Percentiles rank a stretch among this genome's conserved stretches.
phyloP scores from a whole-genome alignment of 2,113 vertebrate species.

The Boleophthalmus pectinirostris region DNA sequence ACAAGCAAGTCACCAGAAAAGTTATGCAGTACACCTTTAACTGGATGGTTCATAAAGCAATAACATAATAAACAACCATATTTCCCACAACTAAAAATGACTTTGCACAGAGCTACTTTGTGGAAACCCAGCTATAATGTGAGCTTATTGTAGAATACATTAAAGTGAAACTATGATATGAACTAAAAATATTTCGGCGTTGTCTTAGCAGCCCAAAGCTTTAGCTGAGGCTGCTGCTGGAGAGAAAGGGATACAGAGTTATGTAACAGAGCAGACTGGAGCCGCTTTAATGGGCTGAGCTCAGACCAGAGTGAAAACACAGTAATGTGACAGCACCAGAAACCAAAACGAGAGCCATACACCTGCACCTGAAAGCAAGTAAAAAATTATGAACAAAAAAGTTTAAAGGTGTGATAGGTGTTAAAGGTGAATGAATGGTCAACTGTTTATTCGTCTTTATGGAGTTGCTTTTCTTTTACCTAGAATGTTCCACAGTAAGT shows the following conservation, averaged over 20 bases:
- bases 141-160: not conserved
- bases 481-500: no score
- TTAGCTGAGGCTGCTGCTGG: constrained; percentile 4
- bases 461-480: no score
- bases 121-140: not conserved
- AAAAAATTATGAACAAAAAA: not conserved
- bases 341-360: constrained; percentile 15
- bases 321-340: constrained; percentile 41
- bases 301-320: constrained; percentile 21
- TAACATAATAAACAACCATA: not conserved
- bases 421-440: no score
- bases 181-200: constrained; percentile 1
- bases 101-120: not conserved
- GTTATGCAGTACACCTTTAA: no score
- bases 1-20: no score
- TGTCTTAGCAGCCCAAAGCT: constrained; percentile 27
- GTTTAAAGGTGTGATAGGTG: not conserved
- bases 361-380: constrained; percentile 4
- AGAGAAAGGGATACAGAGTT: constrained; percentile 29
- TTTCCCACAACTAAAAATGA: not conserved
- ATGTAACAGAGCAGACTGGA: constrained; percentile 50
- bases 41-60: not conserved
- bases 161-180: not conserved
- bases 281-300: constrained; percentile 49
- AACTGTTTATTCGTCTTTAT: no score